Conservation (phyloP, 1,140 invertebrate genomes). For the Pararge aegeria region DNA sequence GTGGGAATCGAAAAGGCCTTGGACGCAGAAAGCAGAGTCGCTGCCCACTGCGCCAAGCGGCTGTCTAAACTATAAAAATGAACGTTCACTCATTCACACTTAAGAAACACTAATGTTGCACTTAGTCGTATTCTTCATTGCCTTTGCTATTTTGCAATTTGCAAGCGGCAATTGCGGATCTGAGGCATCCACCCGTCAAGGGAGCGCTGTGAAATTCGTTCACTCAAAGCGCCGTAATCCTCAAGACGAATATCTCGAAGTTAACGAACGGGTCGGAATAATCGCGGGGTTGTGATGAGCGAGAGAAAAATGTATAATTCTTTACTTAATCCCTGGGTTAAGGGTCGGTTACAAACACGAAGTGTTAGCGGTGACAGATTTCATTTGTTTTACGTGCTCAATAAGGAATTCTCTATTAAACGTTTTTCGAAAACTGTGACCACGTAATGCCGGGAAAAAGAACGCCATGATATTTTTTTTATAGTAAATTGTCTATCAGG, state of each 20-base stretch:
- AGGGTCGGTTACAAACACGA: conserved; percentile 64
- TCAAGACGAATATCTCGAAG: conserved; percentile 71
- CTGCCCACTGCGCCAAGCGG: too few relatives aligned
- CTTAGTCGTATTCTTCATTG: conserved; percentile 30
- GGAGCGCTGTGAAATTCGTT: conserved; percentile 68
- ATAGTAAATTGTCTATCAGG: too few relatives aligned
- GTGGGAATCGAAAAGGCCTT: too few relatives aligned
- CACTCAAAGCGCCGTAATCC: conserved; percentile 67
- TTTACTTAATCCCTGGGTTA: conserved; percentile 64
- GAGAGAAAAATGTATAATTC: conserved; percentile 71
- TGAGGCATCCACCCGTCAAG: conserved; percentile 71
- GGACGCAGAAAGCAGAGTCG: too few relatives aligned
- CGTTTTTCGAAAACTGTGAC: too few relatives aligned
- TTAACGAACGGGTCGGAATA: conserved; percentile 65
- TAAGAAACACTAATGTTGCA: background rate
- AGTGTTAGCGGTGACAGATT: conserved; percentile 55
- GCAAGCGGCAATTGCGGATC: conserved; percentile 62
- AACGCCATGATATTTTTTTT: too few relatives aligned
- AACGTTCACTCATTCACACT: too few relatives aligned
- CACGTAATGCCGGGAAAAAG: too few relatives aligned
- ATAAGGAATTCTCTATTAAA: too few relatives aligned
- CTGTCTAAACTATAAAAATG: too few relatives aligned
- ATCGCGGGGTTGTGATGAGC: conserved; percentile 66
- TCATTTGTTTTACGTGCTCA: background rate
- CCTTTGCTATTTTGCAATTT: conserved; percentile 64